phyloP scores from a whole-genome alignment of 2,797 vertebrate species.

The Halcyon leucocephala region DNA sequence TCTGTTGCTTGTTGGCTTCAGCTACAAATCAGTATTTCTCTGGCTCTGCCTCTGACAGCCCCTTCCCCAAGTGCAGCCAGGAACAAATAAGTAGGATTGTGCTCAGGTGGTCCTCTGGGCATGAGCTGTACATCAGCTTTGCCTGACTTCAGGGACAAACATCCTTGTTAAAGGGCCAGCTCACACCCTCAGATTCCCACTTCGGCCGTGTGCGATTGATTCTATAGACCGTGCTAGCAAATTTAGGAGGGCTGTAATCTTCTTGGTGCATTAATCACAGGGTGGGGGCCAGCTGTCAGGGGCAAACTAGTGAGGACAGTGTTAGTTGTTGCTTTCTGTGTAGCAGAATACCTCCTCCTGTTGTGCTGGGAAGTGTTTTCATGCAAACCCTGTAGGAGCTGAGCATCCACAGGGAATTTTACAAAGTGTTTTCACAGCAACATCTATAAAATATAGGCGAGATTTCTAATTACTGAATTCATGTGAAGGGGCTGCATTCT shows the following conservation, averaged over 20 bases:
- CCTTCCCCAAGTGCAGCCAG: background rate
- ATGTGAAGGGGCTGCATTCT: background rate
- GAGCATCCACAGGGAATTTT: background rate
- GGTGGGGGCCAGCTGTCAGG: background rate
- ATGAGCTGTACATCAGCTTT: background rate
- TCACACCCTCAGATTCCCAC: background rate
- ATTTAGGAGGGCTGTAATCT: slow-evolving; percentile 3
- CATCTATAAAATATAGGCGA: background rate
- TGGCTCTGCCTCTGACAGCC: background rate
- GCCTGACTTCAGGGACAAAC: background rate
- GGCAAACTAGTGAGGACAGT: background rate
- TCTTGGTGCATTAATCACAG: background rate
- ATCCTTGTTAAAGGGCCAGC: background rate
- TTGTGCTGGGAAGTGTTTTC: background rate
- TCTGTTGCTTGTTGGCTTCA: background rate
- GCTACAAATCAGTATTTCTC: background rate
- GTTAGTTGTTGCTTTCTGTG: background rate
- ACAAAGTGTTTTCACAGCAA: background rate
- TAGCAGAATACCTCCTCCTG: background rate
- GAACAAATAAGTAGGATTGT: background rate
- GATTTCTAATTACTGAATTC: background rate
- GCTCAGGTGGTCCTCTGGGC: background rate
- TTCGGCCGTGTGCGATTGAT: background rate
- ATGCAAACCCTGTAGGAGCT: background rate
- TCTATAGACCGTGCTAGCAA: background rate